Base-by-base conservation (phyloP, 2,888 invertebrate genomes). In the Cerceris ruficornis region DNA sequence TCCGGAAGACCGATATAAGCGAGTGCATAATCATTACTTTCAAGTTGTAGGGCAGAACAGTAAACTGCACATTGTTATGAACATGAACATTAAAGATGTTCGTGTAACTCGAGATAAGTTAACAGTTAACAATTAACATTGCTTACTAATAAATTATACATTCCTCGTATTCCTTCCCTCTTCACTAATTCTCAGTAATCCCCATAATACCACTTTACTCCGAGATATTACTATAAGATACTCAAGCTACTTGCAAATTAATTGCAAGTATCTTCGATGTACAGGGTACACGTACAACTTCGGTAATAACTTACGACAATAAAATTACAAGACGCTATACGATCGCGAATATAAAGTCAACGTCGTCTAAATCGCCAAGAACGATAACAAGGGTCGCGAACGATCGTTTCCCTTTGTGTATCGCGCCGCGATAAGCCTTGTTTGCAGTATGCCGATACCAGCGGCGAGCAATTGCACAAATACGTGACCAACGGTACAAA, bases 381-480 rank as follows among this genome's bases (percentile, higher is more conserved):
- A 13, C 54, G 76, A 68, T 74, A 54, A 54, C 28, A 28, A 54
- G 58, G 42, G 49, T 76, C 74, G 65, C 75, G 75, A 75, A 75
- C 66, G 59, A 77, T 77, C 66, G 75, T 69, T 59, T 74, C 64
- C 75, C 69, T 66, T 70, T 64, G 58, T 55, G 46, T 59, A 54
- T 46, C 58, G 58, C 69, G 15, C 6, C 41, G 60, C 69, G 77
- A 75, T 77, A 75, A 75, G 60, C 28, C 50, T 60, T 39, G 46
- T 43, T 46, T 61, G 57, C 57, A 7, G 13, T 17, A 14, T 42
- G 7, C 55, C 15, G 49, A 50, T 60, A 69, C 55, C 42, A 2
- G 28, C 17, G 14, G 28, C 42, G 11, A 9, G 17, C 61, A 13
- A 9, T 17, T 8, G 15, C 11, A 9, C 43, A 50, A 55, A 70